Base-by-base conservation (phyloP, 2,888 invertebrate genomes). In the Chrysopilus asiliformis region DNA sequence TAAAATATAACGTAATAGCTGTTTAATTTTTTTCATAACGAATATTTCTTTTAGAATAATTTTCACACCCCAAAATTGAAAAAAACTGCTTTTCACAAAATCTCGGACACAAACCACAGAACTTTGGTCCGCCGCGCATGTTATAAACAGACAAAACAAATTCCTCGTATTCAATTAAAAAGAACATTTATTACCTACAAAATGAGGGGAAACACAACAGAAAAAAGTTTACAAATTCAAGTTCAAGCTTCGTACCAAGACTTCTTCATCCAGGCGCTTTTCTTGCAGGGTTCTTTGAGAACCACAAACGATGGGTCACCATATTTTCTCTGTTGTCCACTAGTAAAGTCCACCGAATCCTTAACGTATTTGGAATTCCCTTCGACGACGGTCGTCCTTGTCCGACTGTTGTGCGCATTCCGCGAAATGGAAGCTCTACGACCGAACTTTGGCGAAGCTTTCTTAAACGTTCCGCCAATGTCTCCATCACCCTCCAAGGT, bases 221-320 rank as follows among this genome's bases (percentile, higher is more conserved):
- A n/a, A n/a, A n/a, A n/a, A n/a, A n/a, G n/a, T n/a, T n/a, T n/a
- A n/a, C n/a, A n/a, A n/a, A n/a, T n/a, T n/a, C n/a, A n/a, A n/a
- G n/a, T 35, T 49, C 55, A 57, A 15, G 54, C 51, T 36, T 58
- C 58, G 43, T 60, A 60, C 60, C 60, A 60, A 13, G 55, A 53
- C 38, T 58, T 57, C 34, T 60, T 56, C 58, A 59, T 60, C 60
- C 60, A 60, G 34, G 52, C 53, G 47, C 51, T 56, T 45, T 56
- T 55, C 39, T 58, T 57, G 39, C 53, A 54, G 1, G 58, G 58
- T 32, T 61, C 59, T 18, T 60, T 52, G 3, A 62, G 46, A n/a
- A 62, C 57, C 34, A 62, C 53, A 50, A 62, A 62, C 3, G 61
- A 52, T 26, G 49, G 46, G 10, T 26, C 26, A 26, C 8, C n/a